Evolutionary conservation across 2,113 vertebrate genomes (phyloP).

Genomic region (Neolamprologus ventralis): DNA sequence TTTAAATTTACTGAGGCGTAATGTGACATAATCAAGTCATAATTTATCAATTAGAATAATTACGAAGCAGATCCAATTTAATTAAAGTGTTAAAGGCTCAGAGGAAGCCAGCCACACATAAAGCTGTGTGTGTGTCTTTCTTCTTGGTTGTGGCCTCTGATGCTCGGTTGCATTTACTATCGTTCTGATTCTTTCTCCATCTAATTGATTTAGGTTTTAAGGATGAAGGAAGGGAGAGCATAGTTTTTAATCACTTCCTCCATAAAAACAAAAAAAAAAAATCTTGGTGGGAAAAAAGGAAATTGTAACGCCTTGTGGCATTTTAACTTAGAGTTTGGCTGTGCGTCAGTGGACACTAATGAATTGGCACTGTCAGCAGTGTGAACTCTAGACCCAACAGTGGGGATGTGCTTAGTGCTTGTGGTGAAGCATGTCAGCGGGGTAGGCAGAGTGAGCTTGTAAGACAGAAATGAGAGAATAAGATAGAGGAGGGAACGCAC

Average conservation of each 20-base stretch:
- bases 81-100: slow-evolving; percentile 65
- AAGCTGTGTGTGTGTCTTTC: background rate
- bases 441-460: slow-evolving; percentile 11
- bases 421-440: slow-evolving; percentile 49
- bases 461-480: slow-evolving; percentile 38
- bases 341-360: slow-evolving; percentile 63
- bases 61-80: slow-evolving; percentile 72
- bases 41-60: slow-evolving; percentile 76
- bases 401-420: slow-evolving; percentile 48
- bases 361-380: slow-evolving; percentile 60
- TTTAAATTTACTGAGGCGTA: slow-evolving; percentile 60
- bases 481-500: background rate
- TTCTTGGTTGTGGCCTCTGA: slow-evolving; percentile 18
- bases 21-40: slow-evolving; percentile 74
- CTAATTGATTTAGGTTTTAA: slow-evolving; percentile 12
- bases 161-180: background rate
- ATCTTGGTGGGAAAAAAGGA: background rate
- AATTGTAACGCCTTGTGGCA: slow-evolving; percentile 42
- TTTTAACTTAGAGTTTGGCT: slow-evolving; percentile 47
- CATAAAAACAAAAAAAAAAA: background rate
- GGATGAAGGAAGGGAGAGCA: background rate
- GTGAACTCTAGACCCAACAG: slow-evolving; percentile 39
- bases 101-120: slow-evolving; percentile 53
- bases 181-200: background rate
- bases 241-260: background rate